Evolutionary conservation across 2,888 invertebrate genomes (phyloP), one percentile per base, ranked within the genome.

Genomic region (Carterocephalus palaemon): DNA sequence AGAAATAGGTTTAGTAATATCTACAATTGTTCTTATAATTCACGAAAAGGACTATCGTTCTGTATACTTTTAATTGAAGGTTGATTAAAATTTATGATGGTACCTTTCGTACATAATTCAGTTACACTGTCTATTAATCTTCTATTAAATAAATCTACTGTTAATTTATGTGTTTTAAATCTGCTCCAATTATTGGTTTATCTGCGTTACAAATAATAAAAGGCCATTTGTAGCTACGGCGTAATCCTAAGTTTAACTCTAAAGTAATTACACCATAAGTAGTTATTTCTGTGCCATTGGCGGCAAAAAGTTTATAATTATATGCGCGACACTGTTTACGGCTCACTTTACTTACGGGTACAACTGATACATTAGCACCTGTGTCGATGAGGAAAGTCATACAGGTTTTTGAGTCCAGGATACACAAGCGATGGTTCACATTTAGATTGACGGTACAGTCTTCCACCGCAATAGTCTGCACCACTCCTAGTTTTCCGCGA

Each of bases 241-340:
- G 12, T 17, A 28, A 19, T 1, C 28, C 38, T 4, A 28, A 28
- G 8, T 2, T 24, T 26, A 28, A 19, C 12, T 38, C 17, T 28
- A 38, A 17, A 26, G 9, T 37, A 29, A 4, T 10, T 24, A 19
- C 19, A 28, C 24, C 31, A 15, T 41, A 17, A 3, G 16, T 15
- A 23, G 31, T 28, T 19, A 38, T 23, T n/a, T 13, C 10, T 8
- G 16, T 17, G 19, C 23, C 5, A 12, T 31, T 19, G 9, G 29
- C 33, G n/a, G 56, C 57, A 41, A 40, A 58, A 3, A 57, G 20
- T 31, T 46, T 54, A 46, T 51, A 36, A 12, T 40, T n/a, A n/a
- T n/a, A n/a, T n/a, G n/a, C n/a, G n/a, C n/a, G n/a, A n/a, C n/a
- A n/a, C n/a, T n/a, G n/a, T n/a, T n/a, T n/a, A n/a, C n/a, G n/a